Base-by-base conservation (phyloP, 2,888 invertebrate genomes). In the Timema cristinae region DNA sequence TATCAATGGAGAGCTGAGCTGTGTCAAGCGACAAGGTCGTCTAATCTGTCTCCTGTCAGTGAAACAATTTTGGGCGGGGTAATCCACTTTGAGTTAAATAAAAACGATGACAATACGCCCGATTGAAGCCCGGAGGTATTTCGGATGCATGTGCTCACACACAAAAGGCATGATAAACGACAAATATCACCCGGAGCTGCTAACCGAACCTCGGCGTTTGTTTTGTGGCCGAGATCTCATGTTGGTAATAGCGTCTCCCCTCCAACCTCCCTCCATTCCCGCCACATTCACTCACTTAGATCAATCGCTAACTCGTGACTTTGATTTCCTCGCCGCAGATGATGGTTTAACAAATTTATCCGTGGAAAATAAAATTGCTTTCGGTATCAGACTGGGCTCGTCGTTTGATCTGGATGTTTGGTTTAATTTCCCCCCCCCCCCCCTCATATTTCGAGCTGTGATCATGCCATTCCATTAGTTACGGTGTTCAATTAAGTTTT, bases 401-500 rank as follows among this genome's bases (percentile, higher is more conserved):
- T 56, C 6, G 15, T n/a, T 13, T 16, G 56, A 56, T 56, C 56
- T 56, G 56, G 16, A 56, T 56, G 56, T 56, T n/a, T 7, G 56
- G 32, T 32, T 32, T 32, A 32, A 32, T 32, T 32, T 32, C 4
- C 4, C 4, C 4, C 32, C 32, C 32, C 32, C 32, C 32, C 32
- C 1, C 32, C 32, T 32, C 32, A 32, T 32, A 32, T 32, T 32
- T 32, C 32, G 32, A 32, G 32, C 32, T 32, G 32, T n/a, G 56
- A 56, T 56, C 56, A 56, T 56, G 56, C 15, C 56, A 56, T 11
- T 56, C 6, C 56, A 7, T 56, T 56, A 56, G 56, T 56, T 56
- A 56, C 56, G 56, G 56, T 56, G 56, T 56, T 56, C 56, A 56
- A 56, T 56, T 56, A 56, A 56, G 11, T 11, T 8, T 56, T 56